phyloP scores from a whole-genome alignment of 1,140 invertebrate genomes.

The Doryteuthis pealeii region DNA sequence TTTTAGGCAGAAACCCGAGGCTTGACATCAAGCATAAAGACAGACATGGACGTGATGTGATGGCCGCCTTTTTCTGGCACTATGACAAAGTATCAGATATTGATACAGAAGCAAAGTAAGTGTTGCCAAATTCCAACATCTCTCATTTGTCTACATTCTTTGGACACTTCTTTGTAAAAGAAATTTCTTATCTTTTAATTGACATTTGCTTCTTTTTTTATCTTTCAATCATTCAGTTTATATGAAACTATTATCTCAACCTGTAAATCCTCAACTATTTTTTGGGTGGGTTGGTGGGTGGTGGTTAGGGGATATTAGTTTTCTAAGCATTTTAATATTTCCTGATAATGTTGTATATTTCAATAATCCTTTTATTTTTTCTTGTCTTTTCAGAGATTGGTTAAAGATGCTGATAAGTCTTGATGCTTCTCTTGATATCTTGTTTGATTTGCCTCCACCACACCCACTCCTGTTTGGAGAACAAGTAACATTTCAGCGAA shows the following conservation, averaged over 20 bases:
- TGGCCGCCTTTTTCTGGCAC: conserved; percentile 59
- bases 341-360: too few relatives aligned
- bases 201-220: too few relatives aligned
- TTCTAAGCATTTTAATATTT: too few relatives aligned
- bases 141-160: conserved; percentile 11
- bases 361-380: background rate
- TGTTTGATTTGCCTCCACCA: conserved; percentile 45
- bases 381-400: conserved; percentile 35
- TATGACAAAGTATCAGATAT: conserved; percentile 27
- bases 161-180: too few relatives aligned
- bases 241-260: too few relatives aligned
- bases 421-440: conserved; percentile 43
- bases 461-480: conserved; percentile 49
- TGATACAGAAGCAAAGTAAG: conserved; percentile 20
- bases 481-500: background rate
- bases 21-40: conserved; percentile 50
- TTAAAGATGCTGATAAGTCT: conserved; percentile 39
- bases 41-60: conserved; percentile 51
- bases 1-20: conserved; percentile 39
- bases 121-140: conserved; percentile 9
- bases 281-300: too few relatives aligned
- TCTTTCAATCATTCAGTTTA: too few relatives aligned
- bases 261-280: too few relatives aligned
- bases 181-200: too few relatives aligned
- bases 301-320: too few relatives aligned